Evolutionary conservation across 2,113 vertebrate species (phyloP).

Genomic region (Istiophorus platypterus): DNA sequence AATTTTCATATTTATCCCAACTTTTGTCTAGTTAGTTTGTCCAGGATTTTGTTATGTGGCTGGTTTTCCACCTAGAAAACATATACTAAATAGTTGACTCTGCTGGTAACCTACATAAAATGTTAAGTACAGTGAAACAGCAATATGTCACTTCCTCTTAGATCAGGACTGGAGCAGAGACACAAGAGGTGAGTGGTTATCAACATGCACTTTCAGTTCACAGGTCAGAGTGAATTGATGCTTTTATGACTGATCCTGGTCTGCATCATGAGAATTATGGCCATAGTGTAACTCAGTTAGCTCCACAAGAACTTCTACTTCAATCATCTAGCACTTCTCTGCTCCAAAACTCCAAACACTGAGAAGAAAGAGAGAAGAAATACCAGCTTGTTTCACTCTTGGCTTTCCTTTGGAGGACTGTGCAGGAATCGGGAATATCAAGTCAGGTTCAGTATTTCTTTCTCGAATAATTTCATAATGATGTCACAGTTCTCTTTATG

Average conservation of each 20-base stretch:
- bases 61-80: too few relatives aligned
- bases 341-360: not conserved
- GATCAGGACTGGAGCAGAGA: constrained; percentile 33
- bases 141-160: constrained; percentile 52
- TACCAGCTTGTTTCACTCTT: not conserved
- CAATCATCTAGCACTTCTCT: not conserved
- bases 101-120: too few relatives aligned
- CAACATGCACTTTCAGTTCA: constrained; percentile 4
- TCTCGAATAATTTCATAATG: too few relatives aligned
- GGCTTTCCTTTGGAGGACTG: not conserved
- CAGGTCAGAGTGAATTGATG: constrained; percentile 41
- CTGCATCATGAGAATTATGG: constrained; percentile 31
- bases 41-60: too few relatives aligned
- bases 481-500: too few relatives aligned
- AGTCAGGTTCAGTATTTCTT: too few relatives aligned
- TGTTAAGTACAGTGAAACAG: too few relatives aligned
- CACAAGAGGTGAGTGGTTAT: constrained; percentile 25
- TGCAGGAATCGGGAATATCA: constrained; percentile 4
- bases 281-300: not conserved
- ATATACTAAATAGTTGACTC: too few relatives aligned
- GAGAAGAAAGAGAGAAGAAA: not conserved
- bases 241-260: constrained; percentile 27
- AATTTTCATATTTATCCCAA: not conserved
- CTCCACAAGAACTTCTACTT: not conserved
- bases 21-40: too few relatives aligned